phyloP scores from a whole-genome alignment of 2,113 vertebrate species.

The Oxygymnocypris stewartii region DNA sequence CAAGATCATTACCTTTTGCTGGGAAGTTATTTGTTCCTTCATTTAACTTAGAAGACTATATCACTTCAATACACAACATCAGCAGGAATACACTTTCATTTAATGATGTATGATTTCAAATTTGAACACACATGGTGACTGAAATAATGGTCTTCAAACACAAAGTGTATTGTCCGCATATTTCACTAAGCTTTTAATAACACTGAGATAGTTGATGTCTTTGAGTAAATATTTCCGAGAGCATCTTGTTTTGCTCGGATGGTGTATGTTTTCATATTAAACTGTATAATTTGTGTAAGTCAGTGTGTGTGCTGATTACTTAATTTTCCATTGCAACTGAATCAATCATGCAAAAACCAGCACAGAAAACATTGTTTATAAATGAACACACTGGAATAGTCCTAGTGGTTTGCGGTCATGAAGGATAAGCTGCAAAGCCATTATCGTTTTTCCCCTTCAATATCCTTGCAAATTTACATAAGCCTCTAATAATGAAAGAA shows the following conservation, averaged over 20 bases:
- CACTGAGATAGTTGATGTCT: not conserved
- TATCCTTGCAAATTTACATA: constrained; percentile 49
- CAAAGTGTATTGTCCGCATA: not conserved
- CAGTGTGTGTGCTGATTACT: not conserved
- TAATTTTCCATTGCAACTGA: not conserved
- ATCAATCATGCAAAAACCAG: not conserved
- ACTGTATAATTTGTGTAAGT: not conserved
- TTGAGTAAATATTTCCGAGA: not conserved
- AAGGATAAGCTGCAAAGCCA: constrained; percentile 17
- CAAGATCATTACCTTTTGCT: not conserved
- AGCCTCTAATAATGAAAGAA: constrained; percentile 51
- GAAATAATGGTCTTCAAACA: not conserved
- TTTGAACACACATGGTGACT: not conserved
- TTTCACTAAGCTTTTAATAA: not conserved
- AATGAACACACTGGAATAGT: constrained; percentile 24
- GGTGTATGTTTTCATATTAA: not conserved
- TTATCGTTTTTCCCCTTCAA: constrained; percentile 37
- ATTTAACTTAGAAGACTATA: constrained; percentile 2
- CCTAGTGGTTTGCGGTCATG: constrained; percentile 12
- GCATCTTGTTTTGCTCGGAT: not conserved
- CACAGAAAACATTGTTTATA: not conserved
- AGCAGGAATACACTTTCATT: not conserved
- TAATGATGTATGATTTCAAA: constrained; percentile 9
- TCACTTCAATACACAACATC: not conserved
- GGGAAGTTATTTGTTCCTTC: not conserved